phyloP scores from a whole-genome alignment of 2,888 invertebrate species.

The Ceriagrion tenellum region DNA sequence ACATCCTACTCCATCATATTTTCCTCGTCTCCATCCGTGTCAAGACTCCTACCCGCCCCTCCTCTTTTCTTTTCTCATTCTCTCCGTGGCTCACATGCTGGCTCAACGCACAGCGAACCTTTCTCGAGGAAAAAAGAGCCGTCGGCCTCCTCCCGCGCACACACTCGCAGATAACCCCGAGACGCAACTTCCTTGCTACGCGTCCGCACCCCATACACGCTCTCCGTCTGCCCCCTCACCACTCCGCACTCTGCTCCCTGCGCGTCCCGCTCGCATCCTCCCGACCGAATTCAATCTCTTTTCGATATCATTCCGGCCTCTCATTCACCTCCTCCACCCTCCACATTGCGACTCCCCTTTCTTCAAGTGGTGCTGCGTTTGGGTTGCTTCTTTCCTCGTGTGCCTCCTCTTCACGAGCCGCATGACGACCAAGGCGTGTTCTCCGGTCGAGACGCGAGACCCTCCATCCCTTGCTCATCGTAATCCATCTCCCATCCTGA shows the following conservation, averaged over 20 bases:
- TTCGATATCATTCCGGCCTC: conserved; percentile 47
- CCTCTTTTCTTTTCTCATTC: conserved; percentile 9
- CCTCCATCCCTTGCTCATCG: neutral
- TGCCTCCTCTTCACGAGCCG: no score
- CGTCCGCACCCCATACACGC: neutral
- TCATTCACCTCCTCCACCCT: neutral
- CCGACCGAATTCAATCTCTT: conserved; percentile 61
- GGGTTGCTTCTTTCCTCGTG: no score
- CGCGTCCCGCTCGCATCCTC: conserved; percentile 43
- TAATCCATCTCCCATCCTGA: neutral
- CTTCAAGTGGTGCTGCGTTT: neutral
- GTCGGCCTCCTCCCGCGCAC: neutral
- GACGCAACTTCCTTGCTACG: neutral
- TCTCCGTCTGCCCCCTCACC: neutral
- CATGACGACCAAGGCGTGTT: neutral
- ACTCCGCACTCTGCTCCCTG: no score
- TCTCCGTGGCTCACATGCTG: neutral
- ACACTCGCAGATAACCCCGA: neutral
- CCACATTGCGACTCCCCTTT: neutral
- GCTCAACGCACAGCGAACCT: neutral
- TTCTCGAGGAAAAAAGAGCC: neutral
- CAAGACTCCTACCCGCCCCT: neutral
- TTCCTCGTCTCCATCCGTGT: neutral
- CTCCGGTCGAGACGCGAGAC: neutral
- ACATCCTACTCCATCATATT: conserved; percentile 12